These are phyloP conservation scores for Ciconia stormi DNA, from an alignment of 2,113 vertebrate genomes.

Conservation along the genomic window DNA sequence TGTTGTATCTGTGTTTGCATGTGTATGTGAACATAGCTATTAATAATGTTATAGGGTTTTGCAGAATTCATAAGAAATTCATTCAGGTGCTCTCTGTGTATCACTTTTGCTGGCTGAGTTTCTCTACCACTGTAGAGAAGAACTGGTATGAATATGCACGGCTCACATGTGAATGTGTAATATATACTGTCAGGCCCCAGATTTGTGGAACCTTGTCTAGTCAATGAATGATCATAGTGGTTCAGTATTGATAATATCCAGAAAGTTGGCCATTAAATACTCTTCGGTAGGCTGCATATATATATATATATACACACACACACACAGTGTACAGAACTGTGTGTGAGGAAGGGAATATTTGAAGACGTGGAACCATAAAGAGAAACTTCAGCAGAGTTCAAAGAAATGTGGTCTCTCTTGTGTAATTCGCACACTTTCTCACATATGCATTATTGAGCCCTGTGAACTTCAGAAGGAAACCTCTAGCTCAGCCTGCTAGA, in stretches of 20 bases:
- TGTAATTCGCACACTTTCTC: background rate
- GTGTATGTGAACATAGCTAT: background rate
- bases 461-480: constrained; percentile 1
- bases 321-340: background rate
- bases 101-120: background rate
- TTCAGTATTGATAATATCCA: background rate
- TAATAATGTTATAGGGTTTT: background rate
- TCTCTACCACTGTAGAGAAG: background rate
- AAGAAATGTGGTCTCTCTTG: background rate
- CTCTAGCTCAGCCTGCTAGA: background rate
- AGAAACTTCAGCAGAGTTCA: background rate
- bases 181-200: background rate
- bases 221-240: background rate
- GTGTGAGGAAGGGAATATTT: background rate
- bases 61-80: background rate
- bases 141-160: background rate
- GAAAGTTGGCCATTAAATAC: background rate
- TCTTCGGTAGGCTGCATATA: background rate
- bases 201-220: background rate
- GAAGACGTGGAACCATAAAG: background rate
- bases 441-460: background rate
- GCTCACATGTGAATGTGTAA: background rate
- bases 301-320: too few species aligned
- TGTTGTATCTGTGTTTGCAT: background rate
- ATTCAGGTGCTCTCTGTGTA: background rate